phyloP scores from a whole-genome alignment of 2,888 invertebrate species.

The Torymus auratus region DNA sequence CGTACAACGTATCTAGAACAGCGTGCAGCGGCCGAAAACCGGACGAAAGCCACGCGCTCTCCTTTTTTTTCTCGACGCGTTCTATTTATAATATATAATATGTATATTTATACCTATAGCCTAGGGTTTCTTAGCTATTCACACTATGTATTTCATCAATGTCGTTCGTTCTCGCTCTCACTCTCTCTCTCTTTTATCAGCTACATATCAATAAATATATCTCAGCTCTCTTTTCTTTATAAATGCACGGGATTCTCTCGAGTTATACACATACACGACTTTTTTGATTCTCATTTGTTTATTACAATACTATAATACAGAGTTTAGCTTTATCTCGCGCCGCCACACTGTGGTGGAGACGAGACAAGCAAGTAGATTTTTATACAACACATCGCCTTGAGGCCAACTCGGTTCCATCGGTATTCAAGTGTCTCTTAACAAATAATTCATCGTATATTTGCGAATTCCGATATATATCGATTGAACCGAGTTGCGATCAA shows the following conservation, averaged over 20 bases:
- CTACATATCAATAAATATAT: slow-evolving; percentile 70
- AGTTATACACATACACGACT: slow-evolving; percentile 53
- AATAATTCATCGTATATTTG: too few species aligned
- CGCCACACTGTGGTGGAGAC: too few species aligned
- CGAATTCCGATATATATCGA: too few species aligned
- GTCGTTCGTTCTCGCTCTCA: slow-evolving; percentile 7
- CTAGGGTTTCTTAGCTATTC: slow-evolving; percentile 63
- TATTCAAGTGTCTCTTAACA: too few species aligned
- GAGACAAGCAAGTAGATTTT: slow-evolving; percentile 4
- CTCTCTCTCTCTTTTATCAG: slow-evolving; percentile 15
- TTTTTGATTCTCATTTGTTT: slow-evolving; percentile 53
- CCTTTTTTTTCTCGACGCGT: not conserved
- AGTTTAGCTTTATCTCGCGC: not conserved
- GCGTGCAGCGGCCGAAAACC: slow-evolving; percentile 1
- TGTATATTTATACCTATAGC: slow-evolving; percentile 26
- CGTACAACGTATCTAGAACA: slow-evolving; percentile 43
- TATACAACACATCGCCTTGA: slow-evolving; percentile 20
- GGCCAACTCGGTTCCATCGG: not conserved
- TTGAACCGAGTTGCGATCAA: slow-evolving; percentile 5
- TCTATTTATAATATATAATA: slow-evolving; percentile 30
- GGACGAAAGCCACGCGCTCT: not conserved
- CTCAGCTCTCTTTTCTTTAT: slow-evolving; percentile 70
- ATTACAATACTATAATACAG: slow-evolving; percentile 55
- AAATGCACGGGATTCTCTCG: slow-evolving; percentile 65
- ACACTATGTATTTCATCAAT: slow-evolving; percentile 62